Evolutionary conservation across 2,113 vertebrate genomes (phyloP).

Genomic region (Spilogale gracilis): DNA sequence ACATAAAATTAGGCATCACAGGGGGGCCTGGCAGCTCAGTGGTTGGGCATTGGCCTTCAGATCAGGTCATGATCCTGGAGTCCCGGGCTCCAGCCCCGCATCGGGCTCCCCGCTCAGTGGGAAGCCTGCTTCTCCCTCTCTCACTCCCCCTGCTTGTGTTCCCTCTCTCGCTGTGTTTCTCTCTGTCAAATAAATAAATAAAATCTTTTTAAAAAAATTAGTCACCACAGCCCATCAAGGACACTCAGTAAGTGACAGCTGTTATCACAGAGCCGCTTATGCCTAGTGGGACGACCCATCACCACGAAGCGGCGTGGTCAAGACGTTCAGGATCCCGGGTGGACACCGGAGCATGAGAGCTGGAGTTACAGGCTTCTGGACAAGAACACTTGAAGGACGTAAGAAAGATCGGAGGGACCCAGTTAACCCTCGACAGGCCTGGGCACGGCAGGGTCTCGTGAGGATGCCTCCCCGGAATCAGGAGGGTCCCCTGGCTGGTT

Average conservation of each 20-base stretch:
- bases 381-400: background rate
- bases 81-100: no score
- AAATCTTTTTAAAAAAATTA: background rate
- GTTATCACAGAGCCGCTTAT: background rate
- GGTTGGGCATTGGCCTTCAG: no score
- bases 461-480: background rate
- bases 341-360: fast-evolving
- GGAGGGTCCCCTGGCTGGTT: background rate
- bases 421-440: background rate
- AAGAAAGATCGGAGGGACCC: background rate
- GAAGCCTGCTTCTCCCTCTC: no score
- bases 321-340: background rate
- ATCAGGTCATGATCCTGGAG: no score
- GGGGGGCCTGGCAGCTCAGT: no score
- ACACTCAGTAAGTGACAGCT: background rate
- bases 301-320: background rate
- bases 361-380: background rate
- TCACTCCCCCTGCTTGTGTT: no score
- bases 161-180: no score
- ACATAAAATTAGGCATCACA: background rate
- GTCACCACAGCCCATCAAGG: background rate
- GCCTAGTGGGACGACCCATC: background rate
- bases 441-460: background rate
- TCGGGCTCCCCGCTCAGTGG: no score
- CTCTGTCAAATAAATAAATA: no score